Conservation (phyloP, 2,113 vertebrate genomes). For the Cebidichthys violaceus region DNA sequence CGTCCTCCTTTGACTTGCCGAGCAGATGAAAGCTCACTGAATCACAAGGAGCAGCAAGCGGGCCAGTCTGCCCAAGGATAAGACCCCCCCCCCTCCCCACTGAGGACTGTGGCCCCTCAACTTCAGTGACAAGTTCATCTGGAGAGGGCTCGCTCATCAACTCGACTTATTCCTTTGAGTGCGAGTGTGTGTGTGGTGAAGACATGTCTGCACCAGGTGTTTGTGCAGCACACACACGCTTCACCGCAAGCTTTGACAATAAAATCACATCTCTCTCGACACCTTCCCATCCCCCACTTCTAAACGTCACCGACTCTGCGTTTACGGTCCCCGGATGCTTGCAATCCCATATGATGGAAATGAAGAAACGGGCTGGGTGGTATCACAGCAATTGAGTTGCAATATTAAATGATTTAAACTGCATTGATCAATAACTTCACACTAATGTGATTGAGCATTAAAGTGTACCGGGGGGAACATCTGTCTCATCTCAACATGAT, state of each 20-base stretch:
- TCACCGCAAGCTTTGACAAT: slow-evolving; percentile 45
- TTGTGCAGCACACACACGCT: slow-evolving; percentile 15
- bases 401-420: slow-evolving; percentile 42
- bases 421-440: slow-evolving; percentile 49
- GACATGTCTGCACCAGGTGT: slow-evolving; percentile 24
- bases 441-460: slow-evolving; percentile 33
- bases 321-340: slow-evolving; percentile 44
- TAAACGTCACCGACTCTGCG: slow-evolving; percentile 38
- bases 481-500: slow-evolving; percentile 41
- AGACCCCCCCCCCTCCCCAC: slow-evolving; percentile 19
- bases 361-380: slow-evolving; percentile 2
- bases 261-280: slow-evolving; percentile 55
- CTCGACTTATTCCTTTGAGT: slow-evolving; percentile 29
- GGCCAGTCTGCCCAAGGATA: slow-evolving; percentile 53
- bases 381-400: not conserved
- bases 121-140: slow-evolving; percentile 70
- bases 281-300: slow-evolving; percentile 19
- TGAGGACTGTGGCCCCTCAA: slow-evolving; percentile 49
- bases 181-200: not conserved
- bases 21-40: slow-evolving; percentile 63
- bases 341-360: slow-evolving; percentile 12
- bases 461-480: slow-evolving; percentile 40
- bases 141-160: slow-evolving; percentile 42
- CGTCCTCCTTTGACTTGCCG: slow-evolving; percentile 36
- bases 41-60: slow-evolving; percentile 50